phyloP scores from a whole-genome alignment of 2,113 vertebrate species.

The Myanophis thanlyinensis region DNA sequence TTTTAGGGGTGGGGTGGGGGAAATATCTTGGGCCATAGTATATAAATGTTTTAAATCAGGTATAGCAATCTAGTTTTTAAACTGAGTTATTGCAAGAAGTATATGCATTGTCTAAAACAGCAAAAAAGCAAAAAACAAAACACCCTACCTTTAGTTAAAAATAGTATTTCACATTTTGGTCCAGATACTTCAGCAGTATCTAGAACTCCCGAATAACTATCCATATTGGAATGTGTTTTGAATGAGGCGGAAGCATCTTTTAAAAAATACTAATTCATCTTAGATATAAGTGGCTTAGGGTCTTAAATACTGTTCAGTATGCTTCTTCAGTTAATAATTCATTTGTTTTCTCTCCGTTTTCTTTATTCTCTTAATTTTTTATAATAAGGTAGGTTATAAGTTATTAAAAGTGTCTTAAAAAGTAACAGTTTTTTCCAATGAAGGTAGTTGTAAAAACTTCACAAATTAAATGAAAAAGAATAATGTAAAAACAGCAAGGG shows the following conservation, averaged over 20 bases:
- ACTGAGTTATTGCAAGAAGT: background rate
- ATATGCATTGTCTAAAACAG: no score
- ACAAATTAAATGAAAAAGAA: background rate
- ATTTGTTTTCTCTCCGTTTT: no score
- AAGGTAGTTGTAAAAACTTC: background rate
- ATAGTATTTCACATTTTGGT: no score
- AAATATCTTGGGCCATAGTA: background rate
- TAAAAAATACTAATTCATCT: background rate
- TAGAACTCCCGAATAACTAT: background rate
- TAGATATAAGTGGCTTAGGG: background rate
- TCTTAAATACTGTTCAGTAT: background rate
- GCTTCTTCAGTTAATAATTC: background rate
- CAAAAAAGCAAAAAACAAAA: no score
- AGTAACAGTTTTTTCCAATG: background rate
- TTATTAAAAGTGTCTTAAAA: background rate
- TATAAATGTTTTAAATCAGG: background rate
- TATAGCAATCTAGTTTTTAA: background rate
- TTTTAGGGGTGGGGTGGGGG: no score
- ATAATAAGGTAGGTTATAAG: background rate
- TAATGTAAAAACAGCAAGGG: background rate
- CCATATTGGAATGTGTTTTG: background rate
- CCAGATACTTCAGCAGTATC: background rate
- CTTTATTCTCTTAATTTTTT: background rate
- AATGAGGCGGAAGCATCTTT: background rate
- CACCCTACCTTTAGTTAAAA: no score